These are phyloP conservation scores for Gymnothorax reevesii DNA, from an alignment of 2,797 vertebrate species.

Conservation along the genomic window DNA sequence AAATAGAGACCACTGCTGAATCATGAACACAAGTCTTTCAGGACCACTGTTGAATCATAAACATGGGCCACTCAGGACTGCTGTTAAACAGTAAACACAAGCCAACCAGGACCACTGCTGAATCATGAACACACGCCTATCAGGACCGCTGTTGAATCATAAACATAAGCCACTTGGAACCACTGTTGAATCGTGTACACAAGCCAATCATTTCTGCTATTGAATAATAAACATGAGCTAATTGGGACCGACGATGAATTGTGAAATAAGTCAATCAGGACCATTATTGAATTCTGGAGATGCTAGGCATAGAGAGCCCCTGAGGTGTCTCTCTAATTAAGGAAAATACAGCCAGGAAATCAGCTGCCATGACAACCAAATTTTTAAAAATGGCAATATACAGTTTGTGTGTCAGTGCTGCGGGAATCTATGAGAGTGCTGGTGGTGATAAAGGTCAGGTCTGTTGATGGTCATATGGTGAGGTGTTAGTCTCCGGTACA, in stretches of 20 bases:
- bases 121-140: neutral
- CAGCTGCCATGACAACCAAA: constrained; percentile 58
- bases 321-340: constrained; percentile 58
- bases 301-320: neutral
- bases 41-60: too few species aligned
- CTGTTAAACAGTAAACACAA: too few species aligned
- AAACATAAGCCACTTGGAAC: neutral
- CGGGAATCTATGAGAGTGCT: constrained; percentile 33
- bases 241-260: neutral
- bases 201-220: too few species aligned
- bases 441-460: neutral
- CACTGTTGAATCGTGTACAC: neutral
- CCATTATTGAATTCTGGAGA: neutral
- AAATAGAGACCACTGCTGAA: neutral
- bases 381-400: constrained; percentile 44
- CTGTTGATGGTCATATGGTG: neutral
- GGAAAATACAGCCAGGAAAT: constrained; percentile 52
- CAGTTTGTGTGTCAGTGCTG: constrained; percentile 38
- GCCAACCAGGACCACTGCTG: neutral
- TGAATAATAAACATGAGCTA: neutral
- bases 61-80: neutral
- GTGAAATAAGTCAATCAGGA: neutral
- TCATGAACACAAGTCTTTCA: neutral
- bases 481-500: neutral
- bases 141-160: too few species aligned